Evolutionary conservation across 2,797 vertebrate genomes (phyloP), one percentile per base, ranked within the genome.

Genomic region (Ctenopoma multispine): DNA sequence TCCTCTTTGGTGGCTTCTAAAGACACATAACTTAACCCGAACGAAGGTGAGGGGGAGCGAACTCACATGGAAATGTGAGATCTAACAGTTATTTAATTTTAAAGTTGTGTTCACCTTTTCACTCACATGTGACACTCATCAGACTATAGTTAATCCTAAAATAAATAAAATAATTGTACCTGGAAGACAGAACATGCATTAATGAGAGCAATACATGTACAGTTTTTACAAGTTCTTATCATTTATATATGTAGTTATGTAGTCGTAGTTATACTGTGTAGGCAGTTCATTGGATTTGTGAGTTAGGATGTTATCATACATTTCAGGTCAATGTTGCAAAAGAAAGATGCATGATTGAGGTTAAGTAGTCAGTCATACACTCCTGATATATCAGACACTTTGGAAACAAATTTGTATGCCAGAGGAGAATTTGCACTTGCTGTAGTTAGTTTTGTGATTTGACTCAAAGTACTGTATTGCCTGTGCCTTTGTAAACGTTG

Each of bases 101-200:
- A n/a, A 27, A 72, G 60, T 24, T 47, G 13, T 47, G 55, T 54
- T 44, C 55, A 34, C 13, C 46, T 24, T 38, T 64, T 47, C 0
- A 1, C 23, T 66, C 72, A 41, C 64, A 47, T 27, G 18, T 14
- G 40, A 15, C 40, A 8, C 17, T 62, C 3, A n/a, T 76, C 69
- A 77, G 55, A 69, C 72, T 61, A 47, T 59, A 71, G 47, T 36
- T 47, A 60, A 75, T 58, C 53, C 51, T 66, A 58, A 75, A 60
- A 44, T 44, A 53, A 60, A n/a, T n/a, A n/a, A 75, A 59, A 24
- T 51, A 7, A 56, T 64, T 51, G 34, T 71, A 75, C 63, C 76
- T 81, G 85, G 87, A 92, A 90, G 90, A 90, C 89, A 77, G 79
- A 80, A 51, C 87, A 86, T 91, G 87, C 87, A 77, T 80, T 72